phyloP scores from a whole-genome alignment of 2,113 vertebrate species.

The Okapia johnstoni region DNA sequence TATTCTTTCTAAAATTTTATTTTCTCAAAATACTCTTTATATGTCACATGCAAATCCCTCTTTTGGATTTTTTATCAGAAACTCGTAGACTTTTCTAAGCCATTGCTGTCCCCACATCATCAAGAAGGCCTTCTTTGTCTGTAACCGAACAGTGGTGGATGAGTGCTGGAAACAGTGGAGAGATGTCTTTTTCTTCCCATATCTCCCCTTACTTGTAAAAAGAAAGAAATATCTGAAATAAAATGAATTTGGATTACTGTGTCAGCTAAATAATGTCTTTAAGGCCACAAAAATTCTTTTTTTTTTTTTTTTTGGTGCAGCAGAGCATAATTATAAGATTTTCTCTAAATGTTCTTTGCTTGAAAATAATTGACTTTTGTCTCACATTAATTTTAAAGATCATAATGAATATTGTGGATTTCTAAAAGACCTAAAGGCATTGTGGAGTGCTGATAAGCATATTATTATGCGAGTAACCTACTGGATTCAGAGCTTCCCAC shows the following conservation, averaged over 20 bases:
- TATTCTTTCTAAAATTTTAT: neutral
- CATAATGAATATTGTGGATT: neutral
- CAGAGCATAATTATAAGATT: slow-evolving; percentile 3
- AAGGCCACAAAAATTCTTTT: neutral
- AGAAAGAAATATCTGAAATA: slow-evolving; percentile 14
- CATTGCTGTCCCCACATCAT: neutral
- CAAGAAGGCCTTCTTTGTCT: neutral
- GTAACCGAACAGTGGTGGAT: neutral
- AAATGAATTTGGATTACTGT: neutral
- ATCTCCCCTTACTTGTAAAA: neutral
- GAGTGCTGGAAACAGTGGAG: neutral
- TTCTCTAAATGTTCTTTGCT: neutral
- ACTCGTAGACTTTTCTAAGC: neutral
- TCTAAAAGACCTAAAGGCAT: neutral
- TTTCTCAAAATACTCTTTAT: neutral
- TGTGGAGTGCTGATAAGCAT: neutral
- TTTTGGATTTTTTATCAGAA: neutral
- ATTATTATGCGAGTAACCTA: neutral
- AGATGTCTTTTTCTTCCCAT: neutral
- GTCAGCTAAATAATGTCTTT: slow-evolving; percentile 6
- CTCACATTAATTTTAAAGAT: slow-evolving; percentile 38
- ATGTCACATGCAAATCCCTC: neutral
- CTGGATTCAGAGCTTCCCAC: neutral
- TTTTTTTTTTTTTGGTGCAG: neutral
- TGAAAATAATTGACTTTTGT: slow-evolving; percentile 29